Conservation (phyloP, 53 echinoderm and acorn worm species). For the Antedon mediterranea region DNA sequence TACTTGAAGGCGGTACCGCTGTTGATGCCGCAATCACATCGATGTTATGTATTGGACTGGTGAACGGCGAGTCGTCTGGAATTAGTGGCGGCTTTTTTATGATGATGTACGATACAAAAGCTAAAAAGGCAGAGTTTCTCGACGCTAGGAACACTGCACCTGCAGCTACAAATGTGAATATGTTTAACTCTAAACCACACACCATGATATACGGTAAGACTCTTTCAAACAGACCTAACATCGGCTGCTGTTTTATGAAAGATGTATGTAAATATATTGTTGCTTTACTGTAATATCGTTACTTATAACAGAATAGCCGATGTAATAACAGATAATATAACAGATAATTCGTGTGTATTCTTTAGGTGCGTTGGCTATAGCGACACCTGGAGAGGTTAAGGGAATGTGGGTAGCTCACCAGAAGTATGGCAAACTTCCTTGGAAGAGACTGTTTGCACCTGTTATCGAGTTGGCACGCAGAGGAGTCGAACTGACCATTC, state of each 20-base stretch:
- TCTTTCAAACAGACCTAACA: no score
- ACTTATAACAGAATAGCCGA: no score
- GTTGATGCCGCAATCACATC: slow-evolving; percentile 17
- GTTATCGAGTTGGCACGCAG: slow-evolving; percentile 12
- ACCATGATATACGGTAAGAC: slow-evolving; percentile 35
- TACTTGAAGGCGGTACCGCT: slow-evolving; percentile 6
- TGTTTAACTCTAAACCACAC: slow-evolving; percentile 30
- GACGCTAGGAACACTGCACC: slow-evolving; percentile 32
- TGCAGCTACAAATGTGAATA: slow-evolving; percentile 15
- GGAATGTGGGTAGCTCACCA: slow-evolving; percentile 25
- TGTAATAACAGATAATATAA: no score
- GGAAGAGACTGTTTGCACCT: slow-evolving; percentile 9
- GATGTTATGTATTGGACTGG: slow-evolving; percentile 7
- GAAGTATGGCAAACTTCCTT: slow-evolving; percentile 12
- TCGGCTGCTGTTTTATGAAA: no score
- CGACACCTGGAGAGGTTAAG: no score
- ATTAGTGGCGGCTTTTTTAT: slow-evolving; percentile 40
- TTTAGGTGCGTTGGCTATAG: no score
- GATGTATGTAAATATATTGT: no score
- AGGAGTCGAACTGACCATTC: slow-evolving; percentile 16
- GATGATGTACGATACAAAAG: slow-evolving; percentile 18
- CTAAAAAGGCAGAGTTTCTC: slow-evolving; percentile 5
- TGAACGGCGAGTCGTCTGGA: slow-evolving; percentile 14
- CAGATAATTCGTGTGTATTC: no score
- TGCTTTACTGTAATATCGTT: no score